Evolutionary conservation across 2,797 vertebrate genomes (phyloP), one percentile per base, ranked within the genome.

Genomic region (Momotus momota): DNA sequence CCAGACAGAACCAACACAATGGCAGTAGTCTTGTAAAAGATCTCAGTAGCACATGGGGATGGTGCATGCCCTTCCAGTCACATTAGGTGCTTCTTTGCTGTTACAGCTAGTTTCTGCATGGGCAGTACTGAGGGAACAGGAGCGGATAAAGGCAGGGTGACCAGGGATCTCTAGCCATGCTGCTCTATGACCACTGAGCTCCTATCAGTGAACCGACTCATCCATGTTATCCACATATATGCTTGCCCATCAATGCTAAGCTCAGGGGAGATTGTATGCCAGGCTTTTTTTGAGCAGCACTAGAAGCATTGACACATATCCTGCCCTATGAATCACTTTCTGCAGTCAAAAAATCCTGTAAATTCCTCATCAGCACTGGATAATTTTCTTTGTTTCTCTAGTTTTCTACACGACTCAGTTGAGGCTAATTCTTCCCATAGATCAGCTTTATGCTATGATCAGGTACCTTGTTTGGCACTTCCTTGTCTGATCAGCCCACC

Each of bases 191-290:
- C 41, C 17, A 26, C 19, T 29, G 35, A 80, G 45, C 10, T 72
- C 15, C 31, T 73, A 1, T 16, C 21, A 38, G 18, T 10, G 27
- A 35, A 46, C 11, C 0, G 2, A 45, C 23, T 14, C 29, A 55
- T 17, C 10, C 55, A 13, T 1, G 8, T 62, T 43, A 67, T 9
- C 26, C 2, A 0, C 23, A 21, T 17, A n/a, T 2, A 5, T n/a
- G 41, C 26, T 62, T 81, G 19, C 4, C 6, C 21, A 20, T 25
- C 1, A 0, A 35, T 14, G 18, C 29, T 74, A 43, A 57, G 9
- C 16, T 51, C 35, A 4, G 10, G 15, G 9, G 6, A 67, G 5
- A 70, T 16, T 10, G 8, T 9, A 33, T 25, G 7, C 20, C 25
- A 46, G 41, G 14, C 2, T 77, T 88, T 84, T 75, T 35, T 52